A percentile compares a stretch with the other conserved stretches of the same genome.
These are phyloP conservation scores for Aradus depressus DNA, from an alignment of 2,888 invertebrate species.

Conservation along the genomic window DNA sequence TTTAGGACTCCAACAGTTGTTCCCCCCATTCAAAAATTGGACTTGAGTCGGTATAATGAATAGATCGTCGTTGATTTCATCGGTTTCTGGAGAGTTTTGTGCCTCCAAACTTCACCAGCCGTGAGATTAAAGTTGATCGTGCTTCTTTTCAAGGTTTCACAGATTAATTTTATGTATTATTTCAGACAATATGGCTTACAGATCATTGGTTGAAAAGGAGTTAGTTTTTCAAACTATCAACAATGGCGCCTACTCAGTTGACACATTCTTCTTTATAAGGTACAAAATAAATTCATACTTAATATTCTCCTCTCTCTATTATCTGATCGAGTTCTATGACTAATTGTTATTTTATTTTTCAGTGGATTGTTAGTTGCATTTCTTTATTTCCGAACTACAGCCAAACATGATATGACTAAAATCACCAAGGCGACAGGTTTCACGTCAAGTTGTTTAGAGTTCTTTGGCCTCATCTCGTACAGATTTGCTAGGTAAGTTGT, in stretches of 20 bases:
- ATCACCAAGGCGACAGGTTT: constrained; percentile 33
- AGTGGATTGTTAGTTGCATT: constrained; percentile 74
- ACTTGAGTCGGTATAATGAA: not conserved
- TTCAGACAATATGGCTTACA: constrained; percentile 67
- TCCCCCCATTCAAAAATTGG: not conserved
- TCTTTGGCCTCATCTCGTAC: constrained; percentile 46
- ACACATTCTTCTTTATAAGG: constrained; percentile 70
- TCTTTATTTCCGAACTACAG: constrained; percentile 53
- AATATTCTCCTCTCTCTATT: too few relatives aligned
- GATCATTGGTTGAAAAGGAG: constrained; percentile 58
- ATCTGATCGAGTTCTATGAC: too few relatives aligned
- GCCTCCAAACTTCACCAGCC: too few relatives aligned
- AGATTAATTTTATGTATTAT: constrained; percentile 8
- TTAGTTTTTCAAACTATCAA: constrained; percentile 68
- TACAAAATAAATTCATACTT: constrained; percentile 31
- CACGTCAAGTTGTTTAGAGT: constrained; percentile 38
- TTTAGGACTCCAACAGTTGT: not conserved
- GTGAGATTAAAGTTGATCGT: not conserved
- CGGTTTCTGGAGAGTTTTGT: too few relatives aligned
- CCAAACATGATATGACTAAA: constrained; percentile 32
- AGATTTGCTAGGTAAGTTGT: constrained; percentile 43
- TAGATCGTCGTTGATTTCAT: too few relatives aligned
- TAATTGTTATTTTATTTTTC: constrained; percentile 43
- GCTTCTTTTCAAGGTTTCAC: not conserved
- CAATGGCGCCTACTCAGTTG: constrained; percentile 68